Percentiles rank a stretch among this genome's conserved stretches.
Conservation (phyloP, 1,140 invertebrate genomes). For the Coptotermes formosanus region DNA sequence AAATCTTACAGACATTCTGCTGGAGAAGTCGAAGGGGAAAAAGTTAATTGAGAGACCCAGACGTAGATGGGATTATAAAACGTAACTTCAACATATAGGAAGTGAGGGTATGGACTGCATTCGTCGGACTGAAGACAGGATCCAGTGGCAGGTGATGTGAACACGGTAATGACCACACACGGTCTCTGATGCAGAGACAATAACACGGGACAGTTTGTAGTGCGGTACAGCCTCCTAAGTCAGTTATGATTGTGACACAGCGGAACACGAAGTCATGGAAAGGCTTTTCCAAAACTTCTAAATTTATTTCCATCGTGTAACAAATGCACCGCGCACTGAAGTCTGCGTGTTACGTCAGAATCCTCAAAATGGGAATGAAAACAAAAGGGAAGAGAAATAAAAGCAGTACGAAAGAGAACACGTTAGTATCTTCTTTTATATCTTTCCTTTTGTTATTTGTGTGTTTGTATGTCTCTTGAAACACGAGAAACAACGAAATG, state of each 20-base stretch:
- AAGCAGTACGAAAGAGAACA: background rate
- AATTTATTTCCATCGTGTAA: background rate
- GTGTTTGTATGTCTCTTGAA: background rate
- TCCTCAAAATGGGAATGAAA: background rate
- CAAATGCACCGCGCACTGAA: background rate
- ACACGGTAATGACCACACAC: no score
- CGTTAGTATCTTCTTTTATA: background rate
- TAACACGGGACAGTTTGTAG: no score
- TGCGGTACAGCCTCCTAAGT: background rate
- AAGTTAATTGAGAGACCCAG: no score
- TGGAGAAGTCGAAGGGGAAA: no score
- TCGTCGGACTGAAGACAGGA: no score
- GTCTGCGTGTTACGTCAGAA: background rate
- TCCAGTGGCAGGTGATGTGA: no score
- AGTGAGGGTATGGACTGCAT: no score
- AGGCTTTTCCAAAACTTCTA: background rate
- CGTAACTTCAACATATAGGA: no score
- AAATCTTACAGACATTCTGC: no score
- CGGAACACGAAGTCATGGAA: background rate
- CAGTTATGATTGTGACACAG: background rate
- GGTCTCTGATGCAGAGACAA: no score
- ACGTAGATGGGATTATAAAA: no score
- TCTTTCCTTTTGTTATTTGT: background rate
- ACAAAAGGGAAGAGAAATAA: background rate
- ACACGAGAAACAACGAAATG: background rate